Evolutionary conservation across 2,797 vertebrate species (phyloP).

Genomic region (Lagodon rhomboides): DNA sequence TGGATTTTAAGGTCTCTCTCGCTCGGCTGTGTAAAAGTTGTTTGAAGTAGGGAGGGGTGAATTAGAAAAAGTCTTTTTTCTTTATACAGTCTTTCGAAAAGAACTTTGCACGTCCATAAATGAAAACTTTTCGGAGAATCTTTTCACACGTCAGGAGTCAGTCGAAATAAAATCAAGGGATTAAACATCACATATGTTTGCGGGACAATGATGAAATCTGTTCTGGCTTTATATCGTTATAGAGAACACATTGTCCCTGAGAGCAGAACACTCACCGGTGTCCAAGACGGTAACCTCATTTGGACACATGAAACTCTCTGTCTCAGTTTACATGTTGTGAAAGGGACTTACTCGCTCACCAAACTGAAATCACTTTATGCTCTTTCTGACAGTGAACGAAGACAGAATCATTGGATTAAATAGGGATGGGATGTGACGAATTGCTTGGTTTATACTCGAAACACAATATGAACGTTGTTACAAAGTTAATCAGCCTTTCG

Average conservation of each 20-base stretch:
- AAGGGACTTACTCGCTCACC: constrained; percentile 9
- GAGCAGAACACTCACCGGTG: constrained; percentile 20
- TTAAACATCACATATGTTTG: not conserved
- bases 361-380: constrained; percentile 2
- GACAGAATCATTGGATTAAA: constrained; percentile 14
- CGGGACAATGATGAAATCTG: constrained; percentile 42
- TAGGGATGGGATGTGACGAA: not conserved
- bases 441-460: not conserved
- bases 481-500: not conserved
- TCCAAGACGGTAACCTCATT: constrained; percentile 28
- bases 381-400: constrained; percentile 32
- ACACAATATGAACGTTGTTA: constrained; percentile 3
- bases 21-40: constrained; percentile 21
- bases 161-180: constrained; percentile 11
- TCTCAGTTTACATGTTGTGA: constrained; percentile 14
- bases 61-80: not conserved
- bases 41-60: constrained; percentile 8
- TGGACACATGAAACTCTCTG: constrained; percentile 18
- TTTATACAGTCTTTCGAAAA: constrained; percentile 19
- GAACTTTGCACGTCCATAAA: not conserved
- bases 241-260: constrained; percentile 49
- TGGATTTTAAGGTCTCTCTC: constrained; percentile 22
- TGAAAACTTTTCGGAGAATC: constrained; percentile 8
- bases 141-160: constrained; percentile 11
- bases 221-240: constrained; percentile 30